Evolutionary conservation across 2,888 invertebrate species (phyloP).

Genomic region (Sesamia inferens): DNA sequence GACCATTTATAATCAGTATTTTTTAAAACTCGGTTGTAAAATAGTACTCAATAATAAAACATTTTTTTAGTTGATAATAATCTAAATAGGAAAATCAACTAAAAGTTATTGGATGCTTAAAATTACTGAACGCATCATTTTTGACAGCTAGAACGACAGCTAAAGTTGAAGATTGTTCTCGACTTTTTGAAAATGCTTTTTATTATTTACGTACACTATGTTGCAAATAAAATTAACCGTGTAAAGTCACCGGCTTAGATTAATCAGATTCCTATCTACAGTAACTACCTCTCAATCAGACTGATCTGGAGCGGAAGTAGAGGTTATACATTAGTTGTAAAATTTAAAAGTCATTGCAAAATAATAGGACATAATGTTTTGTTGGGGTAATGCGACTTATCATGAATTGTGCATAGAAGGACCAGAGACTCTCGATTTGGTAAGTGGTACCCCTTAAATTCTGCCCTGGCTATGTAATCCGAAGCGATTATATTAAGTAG

Average conservation of each 20-base stretch:
- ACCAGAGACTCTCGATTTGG: conserved; percentile 80
- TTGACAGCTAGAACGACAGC: conserved; percentile 51
- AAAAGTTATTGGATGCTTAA: conserved; percentile 4
- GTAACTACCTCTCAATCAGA: conserved; percentile 70
- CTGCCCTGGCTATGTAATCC: neutral
- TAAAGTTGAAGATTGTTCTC: conserved; percentile 82
- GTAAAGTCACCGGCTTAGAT: conserved; percentile 59
- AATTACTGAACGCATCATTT: conserved; percentile 37
- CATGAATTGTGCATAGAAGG: conserved; percentile 86
- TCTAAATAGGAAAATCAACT: conserved; percentile 3
- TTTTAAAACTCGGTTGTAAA: neutral
- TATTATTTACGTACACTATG: conserved; percentile 72
- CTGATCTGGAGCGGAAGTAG: conserved; percentile 68
- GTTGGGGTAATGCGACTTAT: conserved; percentile 88
- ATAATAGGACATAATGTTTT: conserved; percentile 81
- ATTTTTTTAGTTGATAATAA: too few species aligned
- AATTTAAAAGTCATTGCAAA: conserved; percentile 70
- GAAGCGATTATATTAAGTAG: neutral
- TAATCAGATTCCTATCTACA: conserved; percentile 40
- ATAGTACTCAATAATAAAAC: too few species aligned
- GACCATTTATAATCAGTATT: neutral
- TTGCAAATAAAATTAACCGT: conserved; percentile 72
- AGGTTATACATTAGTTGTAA: conserved; percentile 75
- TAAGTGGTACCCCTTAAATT: conserved; percentile 66
- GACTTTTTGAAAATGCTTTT: conserved; percentile 78